Conservation (phyloP, 2,888 invertebrate genomes). For the Nemapogon koenigi region DNA sequence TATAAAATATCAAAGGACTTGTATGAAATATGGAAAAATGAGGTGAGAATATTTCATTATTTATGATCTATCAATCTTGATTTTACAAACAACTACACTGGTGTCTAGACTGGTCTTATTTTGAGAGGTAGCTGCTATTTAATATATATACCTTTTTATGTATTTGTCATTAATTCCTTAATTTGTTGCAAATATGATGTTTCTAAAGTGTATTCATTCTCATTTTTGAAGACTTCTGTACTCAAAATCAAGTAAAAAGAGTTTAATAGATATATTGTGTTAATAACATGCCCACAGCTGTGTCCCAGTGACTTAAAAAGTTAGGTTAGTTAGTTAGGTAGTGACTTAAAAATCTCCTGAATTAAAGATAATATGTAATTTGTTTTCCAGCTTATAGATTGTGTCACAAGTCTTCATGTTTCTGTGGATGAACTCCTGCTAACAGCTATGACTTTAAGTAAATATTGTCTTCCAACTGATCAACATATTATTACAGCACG, state of each 20-base stretch:
- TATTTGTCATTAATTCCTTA: too few relatives aligned
- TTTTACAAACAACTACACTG: neutral
- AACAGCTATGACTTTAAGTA: constrained; percentile 50
- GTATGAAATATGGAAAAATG: constrained; percentile 32
- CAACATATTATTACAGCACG: constrained; percentile 57
- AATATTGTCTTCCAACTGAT: constrained; percentile 40
- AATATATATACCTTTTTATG: too few relatives aligned
- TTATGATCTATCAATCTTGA: neutral
- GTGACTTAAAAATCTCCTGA: neutral
- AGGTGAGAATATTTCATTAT: constrained; percentile 26
- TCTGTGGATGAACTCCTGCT: constrained; percentile 47
- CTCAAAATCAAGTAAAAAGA: neutral
- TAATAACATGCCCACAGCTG: neutral
- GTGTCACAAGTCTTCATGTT: constrained; percentile 35
- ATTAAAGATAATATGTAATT: neutral
- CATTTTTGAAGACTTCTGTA: too few relatives aligned
- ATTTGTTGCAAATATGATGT: too few relatives aligned
- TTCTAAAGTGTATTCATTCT: too few relatives aligned
- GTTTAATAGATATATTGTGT: neutral
- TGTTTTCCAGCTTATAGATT: constrained; percentile 36
- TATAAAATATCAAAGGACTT: constrained; percentile 27
- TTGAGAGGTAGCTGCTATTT: too few relatives aligned
- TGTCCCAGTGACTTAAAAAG: neutral
- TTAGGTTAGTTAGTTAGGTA: neutral
- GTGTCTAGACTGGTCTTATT: neutral